Conservation (phyloP, 2,113 vertebrate species). For the Uria aalge region DNA sequence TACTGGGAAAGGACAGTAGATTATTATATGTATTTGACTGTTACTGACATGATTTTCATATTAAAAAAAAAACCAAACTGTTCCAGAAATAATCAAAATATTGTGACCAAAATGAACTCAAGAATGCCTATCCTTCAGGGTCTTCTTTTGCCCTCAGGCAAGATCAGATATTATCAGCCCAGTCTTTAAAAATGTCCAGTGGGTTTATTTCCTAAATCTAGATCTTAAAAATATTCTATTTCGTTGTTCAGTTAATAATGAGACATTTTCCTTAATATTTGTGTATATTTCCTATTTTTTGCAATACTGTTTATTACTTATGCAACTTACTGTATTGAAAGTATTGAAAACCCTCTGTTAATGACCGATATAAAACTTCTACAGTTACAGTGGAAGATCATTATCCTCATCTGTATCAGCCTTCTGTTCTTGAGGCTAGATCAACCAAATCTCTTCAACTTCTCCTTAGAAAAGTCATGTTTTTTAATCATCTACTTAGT, state of each 20-base stretch:
- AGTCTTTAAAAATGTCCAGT: not conserved
- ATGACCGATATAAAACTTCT: not conserved
- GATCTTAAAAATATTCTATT: not conserved
- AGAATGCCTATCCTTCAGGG: accelerated
- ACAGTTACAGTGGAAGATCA: not conserved
- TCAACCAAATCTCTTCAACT: not conserved
- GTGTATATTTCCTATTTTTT: not conserved
- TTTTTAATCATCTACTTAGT: not conserved
- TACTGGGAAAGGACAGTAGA: not conserved
- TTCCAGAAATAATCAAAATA: not conserved
- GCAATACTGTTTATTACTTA: not conserved
- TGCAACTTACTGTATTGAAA: not conserved
- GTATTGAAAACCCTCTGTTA: not conserved
- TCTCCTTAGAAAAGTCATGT: not conserved
- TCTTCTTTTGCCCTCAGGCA: not conserved
- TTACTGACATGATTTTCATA: not conserved
- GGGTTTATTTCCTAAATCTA: not conserved
- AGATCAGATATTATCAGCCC: not conserved
- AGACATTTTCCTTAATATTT: not conserved
- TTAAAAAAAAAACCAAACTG: not conserved
- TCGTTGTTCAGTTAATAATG: not conserved
- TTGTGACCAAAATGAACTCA: not conserved
- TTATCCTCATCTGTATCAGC: not conserved
- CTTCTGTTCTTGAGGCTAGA: not conserved
- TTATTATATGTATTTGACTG: not conserved